Percentiles rank a stretch among this genome's conserved stretches.
phyloP scores from a whole-genome alignment of 2,113 vertebrate genomes.

The Pachypanchax playfairii region DNA sequence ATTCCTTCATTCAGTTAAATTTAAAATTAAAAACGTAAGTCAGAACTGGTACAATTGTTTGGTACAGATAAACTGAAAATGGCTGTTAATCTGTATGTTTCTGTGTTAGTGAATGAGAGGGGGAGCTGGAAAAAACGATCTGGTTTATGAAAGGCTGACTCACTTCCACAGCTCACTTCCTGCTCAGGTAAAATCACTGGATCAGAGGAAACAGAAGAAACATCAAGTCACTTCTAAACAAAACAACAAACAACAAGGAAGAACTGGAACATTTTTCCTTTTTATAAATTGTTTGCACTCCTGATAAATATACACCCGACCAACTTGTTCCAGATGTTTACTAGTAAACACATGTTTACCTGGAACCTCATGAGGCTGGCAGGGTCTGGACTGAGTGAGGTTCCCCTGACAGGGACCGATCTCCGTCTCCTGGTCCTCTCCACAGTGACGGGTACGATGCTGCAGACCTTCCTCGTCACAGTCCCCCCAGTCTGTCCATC shows the following conservation, averaged over 20 bases:
- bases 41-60: too few relatives aligned
- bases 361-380: conserved; percentile 85
- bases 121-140: not conserved
- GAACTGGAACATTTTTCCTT: too few relatives aligned
- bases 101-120: not conserved
- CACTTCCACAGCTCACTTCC: conserved; percentile 89
- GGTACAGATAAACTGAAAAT: too few relatives aligned
- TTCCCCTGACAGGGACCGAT: conserved; percentile 85
- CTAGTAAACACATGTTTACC: conserved; percentile 73
- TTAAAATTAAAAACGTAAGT: too few relatives aligned
- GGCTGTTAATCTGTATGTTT: too few relatives aligned
- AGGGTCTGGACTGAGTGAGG: conserved; percentile 86
- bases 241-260: too few relatives aligned
- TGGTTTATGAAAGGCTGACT: conserved; percentile 19
- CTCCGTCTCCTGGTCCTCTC: conserved; percentile 72
- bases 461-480: conserved; percentile 88
- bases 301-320: too few relatives aligned
- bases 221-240: too few relatives aligned
- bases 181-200: conserved; percentile 89
- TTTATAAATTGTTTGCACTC: too few relatives aligned
- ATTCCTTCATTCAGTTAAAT: too few relatives aligned
- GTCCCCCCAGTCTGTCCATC: conserved; percentile 89
- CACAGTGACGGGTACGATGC: conserved; percentile 83
- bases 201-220: conserved; percentile 8
- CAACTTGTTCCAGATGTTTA: too few relatives aligned